These are phyloP conservation scores for Hydropotes inermis DNA, from an alignment of 2,113 vertebrate species.

Conservation along the genomic window DNA sequence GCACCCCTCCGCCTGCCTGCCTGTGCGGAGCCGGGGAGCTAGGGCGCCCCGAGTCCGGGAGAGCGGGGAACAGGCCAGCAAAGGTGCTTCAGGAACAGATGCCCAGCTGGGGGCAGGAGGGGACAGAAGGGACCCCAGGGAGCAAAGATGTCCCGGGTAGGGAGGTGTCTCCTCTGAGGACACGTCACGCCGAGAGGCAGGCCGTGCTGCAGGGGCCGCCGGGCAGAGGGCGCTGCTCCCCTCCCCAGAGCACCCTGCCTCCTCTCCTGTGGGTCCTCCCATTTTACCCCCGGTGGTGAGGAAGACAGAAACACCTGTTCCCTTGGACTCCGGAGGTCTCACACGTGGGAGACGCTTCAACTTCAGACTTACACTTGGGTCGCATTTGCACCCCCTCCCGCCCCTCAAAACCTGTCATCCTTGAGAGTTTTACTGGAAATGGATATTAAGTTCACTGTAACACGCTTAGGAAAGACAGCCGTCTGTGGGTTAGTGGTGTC, in stretches of 20 bases:
- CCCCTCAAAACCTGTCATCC: not conserved
- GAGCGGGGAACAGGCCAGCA: too few relatives aligned
- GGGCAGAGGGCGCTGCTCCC: not conserved
- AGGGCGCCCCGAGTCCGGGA: not conserved
- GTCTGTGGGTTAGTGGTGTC: not conserved
- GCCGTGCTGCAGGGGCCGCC: fast-evolving
- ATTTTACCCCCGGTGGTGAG: not conserved
- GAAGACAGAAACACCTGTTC: not conserved
- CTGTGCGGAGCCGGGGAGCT: fast-evolving
- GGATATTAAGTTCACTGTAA: not conserved
- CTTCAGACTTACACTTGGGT: not conserved
- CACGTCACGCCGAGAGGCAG: fast-evolving
- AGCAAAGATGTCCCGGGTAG: fast-evolving
- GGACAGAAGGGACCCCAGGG: not conserved
- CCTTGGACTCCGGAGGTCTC: not conserved
- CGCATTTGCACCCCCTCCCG: fast-evolving
- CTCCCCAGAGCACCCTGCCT: not conserved
- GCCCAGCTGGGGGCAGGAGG: not conserved
- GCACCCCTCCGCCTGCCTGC: not conserved
- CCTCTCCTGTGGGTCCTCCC: not conserved
- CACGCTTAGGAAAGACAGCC: not conserved
- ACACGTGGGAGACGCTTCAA: fast-evolving
- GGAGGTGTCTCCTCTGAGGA: not conserved
- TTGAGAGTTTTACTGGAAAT: not conserved
- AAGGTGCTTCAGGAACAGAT: not conserved